A percentile compares a stretch with the other conserved stretches of the same genome.
Evolutionary conservation across 2,113 vertebrate genomes (phyloP).

Genomic region (Pionites leucogaster): DNA sequence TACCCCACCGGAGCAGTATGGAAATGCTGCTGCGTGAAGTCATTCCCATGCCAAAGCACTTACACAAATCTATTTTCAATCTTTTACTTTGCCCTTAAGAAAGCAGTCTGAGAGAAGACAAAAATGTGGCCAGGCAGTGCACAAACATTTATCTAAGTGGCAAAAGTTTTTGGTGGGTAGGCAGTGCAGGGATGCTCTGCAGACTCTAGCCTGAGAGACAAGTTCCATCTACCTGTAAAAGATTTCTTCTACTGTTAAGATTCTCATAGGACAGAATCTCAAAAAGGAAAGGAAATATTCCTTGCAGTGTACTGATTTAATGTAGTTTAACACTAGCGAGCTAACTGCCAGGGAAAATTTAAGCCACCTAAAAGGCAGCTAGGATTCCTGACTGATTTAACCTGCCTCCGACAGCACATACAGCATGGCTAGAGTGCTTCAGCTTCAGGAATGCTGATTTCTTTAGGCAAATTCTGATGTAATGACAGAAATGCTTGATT

Average conservation of each 20-base stretch:
- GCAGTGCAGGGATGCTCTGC: not conserved
- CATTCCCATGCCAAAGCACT: not conserved
- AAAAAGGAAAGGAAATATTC: not conserved
- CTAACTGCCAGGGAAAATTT: not conserved
- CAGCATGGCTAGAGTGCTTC: not conserved
- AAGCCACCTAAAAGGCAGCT: not conserved
- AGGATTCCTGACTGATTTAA: not conserved
- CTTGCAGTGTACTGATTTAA: not conserved
- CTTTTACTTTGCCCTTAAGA: not conserved
- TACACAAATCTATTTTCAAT: not conserved
- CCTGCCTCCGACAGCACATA: accelerated
- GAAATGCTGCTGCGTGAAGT: not conserved
- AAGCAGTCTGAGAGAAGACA: not conserved
- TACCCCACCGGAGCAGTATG: accelerated
- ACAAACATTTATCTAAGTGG: not conserved
- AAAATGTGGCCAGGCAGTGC: not conserved
- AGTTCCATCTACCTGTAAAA: not conserved
- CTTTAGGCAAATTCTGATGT: not conserved
- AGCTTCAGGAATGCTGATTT: not conserved
- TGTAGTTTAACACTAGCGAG: not conserved
- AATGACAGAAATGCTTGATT: conserved; percentile 3
- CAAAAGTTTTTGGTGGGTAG: not conserved
- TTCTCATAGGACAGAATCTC: not conserved
- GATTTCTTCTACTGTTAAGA: not conserved
- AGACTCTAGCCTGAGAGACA: not conserved